Conservation (phyloP, 2,797 vertebrate species). For the Anomalospiza imberbis region DNA sequence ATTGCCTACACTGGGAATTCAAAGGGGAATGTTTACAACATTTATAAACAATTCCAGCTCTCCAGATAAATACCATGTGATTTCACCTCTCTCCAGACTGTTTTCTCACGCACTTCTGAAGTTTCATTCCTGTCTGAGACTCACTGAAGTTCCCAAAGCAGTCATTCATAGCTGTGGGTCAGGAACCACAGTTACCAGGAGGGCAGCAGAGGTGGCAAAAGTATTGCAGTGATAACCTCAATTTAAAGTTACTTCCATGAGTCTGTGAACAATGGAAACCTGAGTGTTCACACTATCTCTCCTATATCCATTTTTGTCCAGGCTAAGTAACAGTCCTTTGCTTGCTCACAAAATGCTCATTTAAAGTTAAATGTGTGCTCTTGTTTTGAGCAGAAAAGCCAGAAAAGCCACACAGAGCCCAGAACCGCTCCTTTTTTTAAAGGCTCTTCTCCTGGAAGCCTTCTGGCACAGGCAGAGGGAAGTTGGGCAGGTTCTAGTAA, state of each 20-base stretch:
- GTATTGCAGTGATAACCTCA: not conserved
- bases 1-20: not conserved
- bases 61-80: slow-evolving; percentile 18
- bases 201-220: not conserved
- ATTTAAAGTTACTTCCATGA: not conserved
- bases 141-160: not conserved
- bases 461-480: not conserved
- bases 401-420: too few species aligned
- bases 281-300: not conserved
- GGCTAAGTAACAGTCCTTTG: not conserved
- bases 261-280: not conserved
- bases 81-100: not conserved
- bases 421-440: not conserved
- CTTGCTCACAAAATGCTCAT: not conserved
- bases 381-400: not conserved
- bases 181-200: not conserved
- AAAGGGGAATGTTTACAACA: slow-evolving; percentile 2
- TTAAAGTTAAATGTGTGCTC: not conserved
- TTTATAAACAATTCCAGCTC: slow-evolving; percentile 21
- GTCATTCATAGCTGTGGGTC: not conserved
- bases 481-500: not conserved
- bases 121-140: not conserved
- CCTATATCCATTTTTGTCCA: not conserved
- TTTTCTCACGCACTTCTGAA: slow-evolving; percentile 1
- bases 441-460: not conserved